Base-by-base conservation (phyloP, 2,113 vertebrate species). In the Etia nguti region DNA sequence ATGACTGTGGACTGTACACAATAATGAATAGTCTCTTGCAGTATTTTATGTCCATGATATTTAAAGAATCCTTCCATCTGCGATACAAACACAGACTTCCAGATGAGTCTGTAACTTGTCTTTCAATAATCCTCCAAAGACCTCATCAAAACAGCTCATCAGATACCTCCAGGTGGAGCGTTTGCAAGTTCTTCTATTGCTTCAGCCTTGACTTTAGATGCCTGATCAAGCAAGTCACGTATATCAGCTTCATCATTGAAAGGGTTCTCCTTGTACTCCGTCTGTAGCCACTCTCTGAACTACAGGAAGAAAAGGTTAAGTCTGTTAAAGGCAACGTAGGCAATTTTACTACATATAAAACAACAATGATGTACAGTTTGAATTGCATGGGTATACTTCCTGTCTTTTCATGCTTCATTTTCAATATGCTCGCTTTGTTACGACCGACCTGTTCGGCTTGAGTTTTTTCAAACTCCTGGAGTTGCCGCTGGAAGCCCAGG, bases 401-500 rank as follows among this genome's bases (percentile, higher is more conserved):
- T 20, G 6, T 24, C n/a, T 50, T 79, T 50, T 77, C 26, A 31
- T 77, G 26, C 9, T 54, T 2, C 1, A 20, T 75, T 29, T 81
- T 70, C 57, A 34, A 68, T 34, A 13, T n/a, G 11, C 16, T 46
- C 6, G 9, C 3, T 82, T 75, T 5, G 4, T 77, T 18, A 46
- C 3, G 8, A 86, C 94, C 95, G 93, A 99, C 98, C 95, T 98
- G 95, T 55, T 96, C 91, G 6, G 97, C 97, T 81, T 98, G 97
- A 3, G 94, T 95, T 55, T 95, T 96, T 92, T 98, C 97, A 8
- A 99, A 99, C 86, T 98, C 97, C 87, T 98, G 97, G 4, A 99
- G 97, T 95, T 99, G 99, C 10, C 94, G 97, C 95, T 98, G 98
- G 93, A 99, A 99, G 88, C 99, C 98, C 79, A 96, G 83, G 93